Base-by-base conservation (phyloP, 2,113 vertebrate species). In the Leucopsar rothschildi region DNA sequence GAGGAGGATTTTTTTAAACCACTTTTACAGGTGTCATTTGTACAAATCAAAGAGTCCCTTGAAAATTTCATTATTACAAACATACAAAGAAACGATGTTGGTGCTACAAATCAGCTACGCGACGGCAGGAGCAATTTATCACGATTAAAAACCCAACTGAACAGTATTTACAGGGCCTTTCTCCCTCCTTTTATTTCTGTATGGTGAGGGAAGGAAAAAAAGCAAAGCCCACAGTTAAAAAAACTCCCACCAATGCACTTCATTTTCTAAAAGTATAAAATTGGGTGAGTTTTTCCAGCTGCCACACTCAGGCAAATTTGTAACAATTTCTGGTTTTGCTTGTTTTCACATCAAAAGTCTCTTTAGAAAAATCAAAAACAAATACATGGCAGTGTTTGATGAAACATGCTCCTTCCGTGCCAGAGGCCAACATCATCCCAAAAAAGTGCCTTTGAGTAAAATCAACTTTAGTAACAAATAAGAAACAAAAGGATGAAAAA, bases 1-100 rank as follows among this genome's bases (percentile, higher is more conserved):
- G 50, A 72, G 61, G 65, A 95, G 52, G 83, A 37, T 96, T 95
- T 89, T 72, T 82, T 96, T 10, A 97, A 97, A 98, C 95, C 96
- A 96, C 96, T 97, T 98, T 97, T 96, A 96, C 97, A 90, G 97
- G 94, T 93, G 91, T 95, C 96, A 92, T 98, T 97, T 93, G 94
- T 98, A 98, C 98, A 98, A 98, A 98, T 96, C 94, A 92, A 97
- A 96, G 97, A 95, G 63, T 94, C 97, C 95, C 96, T 95, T 97
- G 86, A 97, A 98, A 97, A 98, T 96, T 78, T 93, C 91, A 77
- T 97, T 97, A 95, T 97, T 97, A 98, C 97, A 98, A 98, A 98
- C 96, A 97, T 98, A 98, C 97, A 98, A 98, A 98, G 97, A 83
- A 97, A 98, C 78, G 53, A 97, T 63, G 92, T 93, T 90, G 72